A percentile compares a stretch with the other conserved stretches of the same genome.
Evolutionary conservation across 1,140 invertebrate species (phyloP).

Genomic region (Hydropsyche tenuis): DNA sequence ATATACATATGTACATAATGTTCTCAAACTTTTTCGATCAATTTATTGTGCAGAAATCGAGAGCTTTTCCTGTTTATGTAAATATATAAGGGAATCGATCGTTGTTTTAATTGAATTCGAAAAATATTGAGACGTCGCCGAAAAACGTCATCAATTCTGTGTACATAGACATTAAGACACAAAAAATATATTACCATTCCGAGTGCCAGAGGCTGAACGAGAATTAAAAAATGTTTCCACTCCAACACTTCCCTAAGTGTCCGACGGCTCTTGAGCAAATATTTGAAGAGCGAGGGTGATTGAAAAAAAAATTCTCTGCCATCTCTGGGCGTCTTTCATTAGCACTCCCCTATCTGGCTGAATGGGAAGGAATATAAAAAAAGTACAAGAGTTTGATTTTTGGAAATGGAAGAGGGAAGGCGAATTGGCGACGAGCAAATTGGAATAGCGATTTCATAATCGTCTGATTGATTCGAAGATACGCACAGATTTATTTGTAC

Average conservation of each 20-base stretch:
- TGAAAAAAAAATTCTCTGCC: conserved; percentile 33
- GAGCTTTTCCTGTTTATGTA: too few species aligned
- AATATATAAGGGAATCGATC: too few species aligned
- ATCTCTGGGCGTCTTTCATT: conserved; percentile 45
- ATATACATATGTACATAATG: too few species aligned
- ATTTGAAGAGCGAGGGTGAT: conserved; percentile 44
- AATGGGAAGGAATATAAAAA: conserved; percentile 22
- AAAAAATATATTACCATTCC: conserved; percentile 30
- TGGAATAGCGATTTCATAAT: conserved; percentile 34
- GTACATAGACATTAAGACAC: conserved; percentile 9
- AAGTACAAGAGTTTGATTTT: conserved; percentile 44
- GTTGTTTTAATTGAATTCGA: too few species aligned
- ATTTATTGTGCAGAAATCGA: too few species aligned
- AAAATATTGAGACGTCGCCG: too few species aligned
- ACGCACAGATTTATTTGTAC: conserved; percentile 5
- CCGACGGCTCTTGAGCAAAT: conserved; percentile 46
- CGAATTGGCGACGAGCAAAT: conserved; percentile 31
- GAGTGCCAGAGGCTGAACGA: conserved; percentile 9
- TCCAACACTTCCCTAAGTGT: conserved; percentile 47
- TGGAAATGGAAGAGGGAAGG: conserved; percentile 39
- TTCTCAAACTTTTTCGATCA: too few species aligned
- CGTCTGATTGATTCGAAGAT: conserved; percentile 31
- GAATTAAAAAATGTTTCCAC: conserved; percentile 46
- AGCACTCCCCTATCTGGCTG: conserved; percentile 40
- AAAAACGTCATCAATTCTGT: too few species aligned